These are phyloP conservation scores for Notarius quadriscutis DNA, from an alignment of 2,113 vertebrate species.

Conservation along the genomic window DNA sequence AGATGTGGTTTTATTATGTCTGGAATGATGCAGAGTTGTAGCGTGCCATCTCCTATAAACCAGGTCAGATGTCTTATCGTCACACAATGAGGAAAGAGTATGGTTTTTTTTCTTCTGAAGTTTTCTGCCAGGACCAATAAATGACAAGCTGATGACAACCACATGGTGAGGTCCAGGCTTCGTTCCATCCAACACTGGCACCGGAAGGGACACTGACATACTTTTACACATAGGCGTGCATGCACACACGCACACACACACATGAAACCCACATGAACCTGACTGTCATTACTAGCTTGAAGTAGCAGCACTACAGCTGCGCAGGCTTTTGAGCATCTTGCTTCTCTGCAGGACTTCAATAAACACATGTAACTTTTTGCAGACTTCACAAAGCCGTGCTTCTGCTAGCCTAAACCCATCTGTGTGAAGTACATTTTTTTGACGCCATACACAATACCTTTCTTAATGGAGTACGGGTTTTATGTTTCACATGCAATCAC, in stretches of 20 bases:
- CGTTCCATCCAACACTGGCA: conserved; percentile 19
- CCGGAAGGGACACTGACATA: conserved; percentile 3
- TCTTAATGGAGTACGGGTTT: background rate
- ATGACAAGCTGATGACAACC: conserved; percentile 38
- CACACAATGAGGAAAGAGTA: background rate
- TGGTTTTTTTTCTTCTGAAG: conserved; percentile 31
- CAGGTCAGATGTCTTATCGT: conserved; percentile 32
- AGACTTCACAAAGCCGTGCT: background rate
- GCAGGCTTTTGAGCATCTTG: conserved; percentile 27
- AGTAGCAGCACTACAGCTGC: conserved; percentile 21
- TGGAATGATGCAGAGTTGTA: conserved; percentile 35
- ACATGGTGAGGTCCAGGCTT: conserved; percentile 35
- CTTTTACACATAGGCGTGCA: background rate
- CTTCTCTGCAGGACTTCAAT: conserved; percentile 36
- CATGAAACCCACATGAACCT: conserved; percentile 10
- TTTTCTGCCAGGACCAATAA: conserved; percentile 48
- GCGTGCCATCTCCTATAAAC: conserved; percentile 34
- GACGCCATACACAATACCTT: background rate
- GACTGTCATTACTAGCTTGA: conserved; percentile 28
- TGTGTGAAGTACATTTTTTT: background rate
- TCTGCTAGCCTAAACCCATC: conserved; percentile 24
- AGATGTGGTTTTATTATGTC: conserved; percentile 55
- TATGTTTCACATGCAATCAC: background rate
- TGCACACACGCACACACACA: conserved; percentile 16
- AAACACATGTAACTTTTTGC: conserved; percentile 33